Evolutionary conservation across 2,113 vertebrate species (phyloP).

Genomic region (Panthera uncia): DNA sequence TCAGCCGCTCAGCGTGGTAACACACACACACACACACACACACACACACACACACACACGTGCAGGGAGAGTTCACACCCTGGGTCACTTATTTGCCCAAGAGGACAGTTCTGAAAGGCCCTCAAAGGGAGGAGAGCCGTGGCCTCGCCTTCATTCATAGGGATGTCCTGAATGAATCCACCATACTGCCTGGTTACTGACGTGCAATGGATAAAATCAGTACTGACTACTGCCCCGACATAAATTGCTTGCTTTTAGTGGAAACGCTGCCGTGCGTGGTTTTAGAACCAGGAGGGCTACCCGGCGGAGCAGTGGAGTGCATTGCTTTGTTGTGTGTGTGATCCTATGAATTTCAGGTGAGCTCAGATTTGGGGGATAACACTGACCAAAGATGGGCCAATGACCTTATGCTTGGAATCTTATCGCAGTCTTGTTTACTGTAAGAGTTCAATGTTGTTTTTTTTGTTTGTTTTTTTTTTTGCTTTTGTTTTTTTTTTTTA

Average conservation of each 20-base stretch:
- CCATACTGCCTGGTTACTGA: neutral
- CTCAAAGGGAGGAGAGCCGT: neutral
- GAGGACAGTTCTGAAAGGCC: neutral
- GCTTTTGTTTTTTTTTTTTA: neutral
- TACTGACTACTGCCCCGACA: neutral
- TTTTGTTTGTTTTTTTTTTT: too few species aligned
- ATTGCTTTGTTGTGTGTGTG: neutral
- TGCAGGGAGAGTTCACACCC: too few species aligned
- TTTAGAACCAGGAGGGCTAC: neutral
- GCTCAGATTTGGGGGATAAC: neutral
- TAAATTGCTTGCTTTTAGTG: neutral
- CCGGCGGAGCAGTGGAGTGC: neutral
- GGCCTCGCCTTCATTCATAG: neutral
- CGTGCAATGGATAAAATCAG: neutral
- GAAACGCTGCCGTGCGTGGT: neutral
- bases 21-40: rapidly evolving
- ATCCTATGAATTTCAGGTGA: neutral
- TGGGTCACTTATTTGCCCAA: neutral
- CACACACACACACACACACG: rapidly evolving
- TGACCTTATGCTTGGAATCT: neutral
- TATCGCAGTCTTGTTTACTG: neutral
- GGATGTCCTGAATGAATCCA: neutral
- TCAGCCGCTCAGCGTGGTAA: neutral
- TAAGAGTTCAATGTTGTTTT: neutral
- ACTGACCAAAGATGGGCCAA: neutral